Percentiles rank a stretch among this genome's conserved stretches.
phyloP scores from a whole-genome alignment of 2,888 invertebrate genomes.

The Pyralis farinalis region DNA sequence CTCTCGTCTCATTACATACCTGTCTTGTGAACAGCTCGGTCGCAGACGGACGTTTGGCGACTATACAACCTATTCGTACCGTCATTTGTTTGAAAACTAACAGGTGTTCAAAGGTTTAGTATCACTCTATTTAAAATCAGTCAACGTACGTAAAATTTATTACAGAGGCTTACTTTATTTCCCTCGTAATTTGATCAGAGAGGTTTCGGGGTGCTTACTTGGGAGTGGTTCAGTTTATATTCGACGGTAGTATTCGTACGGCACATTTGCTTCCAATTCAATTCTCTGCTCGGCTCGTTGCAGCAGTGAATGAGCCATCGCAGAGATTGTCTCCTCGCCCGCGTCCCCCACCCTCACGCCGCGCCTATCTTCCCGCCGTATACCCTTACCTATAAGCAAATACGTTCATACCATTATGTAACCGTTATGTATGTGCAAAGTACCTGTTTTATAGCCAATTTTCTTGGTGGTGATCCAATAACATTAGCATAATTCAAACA shows the following conservation, averaged over 20 bases:
- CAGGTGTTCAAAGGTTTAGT: constrained; percentile 5
- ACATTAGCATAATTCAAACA: constrained; percentile 19
- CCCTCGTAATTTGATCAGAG: constrained; percentile 47
- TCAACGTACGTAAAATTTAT: constrained; percentile 31
- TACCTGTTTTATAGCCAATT: constrained; percentile 29
- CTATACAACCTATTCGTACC: constrained; percentile 4
- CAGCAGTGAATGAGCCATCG: constrained; percentile 73
- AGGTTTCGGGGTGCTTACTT: constrained; percentile 42
- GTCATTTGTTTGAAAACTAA: constrained; percentile 2
- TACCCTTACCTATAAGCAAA: constrained; percentile 36
- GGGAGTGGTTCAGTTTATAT: constrained; percentile 66
- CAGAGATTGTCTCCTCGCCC: constrained; percentile 59
- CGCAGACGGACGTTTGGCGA: constrained; percentile 5
- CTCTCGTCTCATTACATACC: constrained; percentile 50
- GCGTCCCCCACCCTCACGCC: constrained; percentile 26
- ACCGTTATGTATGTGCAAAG: constrained; percentile 34
- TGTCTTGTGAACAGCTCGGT: constrained; percentile 34
- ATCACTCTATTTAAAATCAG: constrained; percentile 24
- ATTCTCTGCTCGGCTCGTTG: constrained; percentile 71
- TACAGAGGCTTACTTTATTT: constrained; percentile 34
- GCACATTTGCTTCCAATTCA: constrained; percentile 77
- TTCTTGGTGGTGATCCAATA: constrained; percentile 21
- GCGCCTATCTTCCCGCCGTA: constrained; percentile 26
- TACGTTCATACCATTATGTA: constrained; percentile 32
- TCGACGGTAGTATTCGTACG: constrained; percentile 63